These are phyloP conservation scores for Polydrusus tereticollis DNA, from an alignment of 2,888 invertebrate genomes.

Conservation along the genomic window DNA sequence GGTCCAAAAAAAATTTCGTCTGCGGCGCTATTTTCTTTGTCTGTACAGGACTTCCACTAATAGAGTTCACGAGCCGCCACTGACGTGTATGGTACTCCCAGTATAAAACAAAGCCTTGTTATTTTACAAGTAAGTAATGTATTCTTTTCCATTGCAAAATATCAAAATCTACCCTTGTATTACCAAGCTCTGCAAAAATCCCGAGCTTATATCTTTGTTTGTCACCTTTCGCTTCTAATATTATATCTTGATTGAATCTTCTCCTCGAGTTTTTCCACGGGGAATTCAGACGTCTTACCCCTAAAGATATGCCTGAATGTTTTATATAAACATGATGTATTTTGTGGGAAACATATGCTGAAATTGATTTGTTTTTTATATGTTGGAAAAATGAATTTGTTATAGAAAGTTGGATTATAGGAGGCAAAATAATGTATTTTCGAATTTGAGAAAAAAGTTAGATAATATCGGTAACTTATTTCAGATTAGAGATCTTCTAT, in stretches of 20 bases:
- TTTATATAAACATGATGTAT: slow-evolving; percentile 21
- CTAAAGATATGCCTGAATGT: slow-evolving; percentile 21
- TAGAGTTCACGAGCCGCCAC: too few relatives aligned
- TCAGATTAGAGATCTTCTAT: too few relatives aligned
- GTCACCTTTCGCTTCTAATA: slow-evolving; percentile 41
- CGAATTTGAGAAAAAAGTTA: too few relatives aligned
- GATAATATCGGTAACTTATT: too few relatives aligned
- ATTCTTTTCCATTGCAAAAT: background rate
- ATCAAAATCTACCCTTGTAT: slow-evolving; percentile 1
- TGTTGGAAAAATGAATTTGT: background rate
- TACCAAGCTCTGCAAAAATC: background rate
- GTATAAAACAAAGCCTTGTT: too few relatives aligned
- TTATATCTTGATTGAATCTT: slow-evolving; percentile 45
- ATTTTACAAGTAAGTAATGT: too few relatives aligned
- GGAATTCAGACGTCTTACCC: slow-evolving; percentile 24
- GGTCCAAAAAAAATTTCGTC: too few relatives aligned
- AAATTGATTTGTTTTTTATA: slow-evolving; percentile 12
- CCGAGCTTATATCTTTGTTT: slow-evolving; percentile 39
- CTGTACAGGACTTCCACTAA: too few relatives aligned
- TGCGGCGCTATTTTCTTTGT: too few relatives aligned
- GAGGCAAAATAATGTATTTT: background rate
- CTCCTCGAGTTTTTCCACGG: slow-evolving; percentile 35
- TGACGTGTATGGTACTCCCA: too few relatives aligned
- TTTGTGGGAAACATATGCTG: slow-evolving; percentile 10
- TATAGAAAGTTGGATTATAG: background rate